Evolutionary conservation across 1,140 invertebrate genomes (phyloP), one percentile per base, ranked within the genome.

Genomic region (Anagrus nilaparvatae): DNA sequence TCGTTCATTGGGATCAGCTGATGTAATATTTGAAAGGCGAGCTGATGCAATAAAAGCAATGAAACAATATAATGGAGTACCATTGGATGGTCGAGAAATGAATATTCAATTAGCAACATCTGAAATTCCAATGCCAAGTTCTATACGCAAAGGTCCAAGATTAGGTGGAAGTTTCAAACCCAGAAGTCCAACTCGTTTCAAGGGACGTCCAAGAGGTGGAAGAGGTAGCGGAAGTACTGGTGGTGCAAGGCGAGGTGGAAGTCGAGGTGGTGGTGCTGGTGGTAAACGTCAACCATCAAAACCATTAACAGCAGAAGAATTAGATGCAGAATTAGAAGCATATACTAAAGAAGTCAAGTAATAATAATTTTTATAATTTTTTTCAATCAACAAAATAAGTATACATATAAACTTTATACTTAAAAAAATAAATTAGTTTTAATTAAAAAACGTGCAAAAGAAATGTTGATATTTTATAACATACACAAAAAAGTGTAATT

Each of bases 321-420:
- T 96, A 34, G 90, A 96, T 69, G 90, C 90, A 27, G 88, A 96
- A 68, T 69, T 96, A 43, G 92, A 95, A 69, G 89, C 88, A 36
- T 96, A 95, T 69, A 85, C 88, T 46, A 91, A 89, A n/a, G n/a
- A n/a, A n/a, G n/a, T n/a, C n/a, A n/a, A n/a, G n/a, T n/a, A n/a
- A n/a, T n/a, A n/a, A n/a, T n/a, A n/a, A n/a, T n/a, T n/a, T n/a
- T n/a, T n/a, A n/a, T n/a, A n/a, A n/a, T n/a, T n/a, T n/a, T n/a
- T n/a, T n/a, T n/a, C n/a, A n/a, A n/a, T n/a, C n/a, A n/a, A n/a
- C n/a, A n/a, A n/a, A n/a, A n/a, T n/a, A n/a, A n/a, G n/a, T n/a
- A n/a, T n/a, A n/a, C n/a, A n/a, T n/a, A n/a, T n/a, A n/a, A n/a
- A n/a, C n/a, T n/a, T n/a, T n/a, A n/a, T n/a, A n/a, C n/a, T n/a